These are phyloP conservation scores for Hypomecis atomaria DNA, from an alignment of 2,888 invertebrate species.

Conservation along the genomic window DNA sequence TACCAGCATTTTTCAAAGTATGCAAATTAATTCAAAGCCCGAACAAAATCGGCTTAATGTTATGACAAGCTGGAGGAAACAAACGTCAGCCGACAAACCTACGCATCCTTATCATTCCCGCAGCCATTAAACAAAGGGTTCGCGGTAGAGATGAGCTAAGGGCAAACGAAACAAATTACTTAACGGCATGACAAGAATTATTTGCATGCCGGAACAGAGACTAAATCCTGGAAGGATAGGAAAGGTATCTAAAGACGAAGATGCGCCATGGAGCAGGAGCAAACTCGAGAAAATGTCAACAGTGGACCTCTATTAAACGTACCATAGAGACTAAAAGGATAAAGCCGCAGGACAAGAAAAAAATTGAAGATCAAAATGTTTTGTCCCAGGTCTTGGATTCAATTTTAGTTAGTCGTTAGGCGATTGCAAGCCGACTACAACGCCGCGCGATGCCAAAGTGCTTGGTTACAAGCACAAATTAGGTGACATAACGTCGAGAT, in stretches of 20 bases:
- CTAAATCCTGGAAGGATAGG: neutral
- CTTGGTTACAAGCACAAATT: no score
- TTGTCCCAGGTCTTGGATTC: no score
- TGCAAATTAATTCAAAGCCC: slow-evolving; percentile 1
- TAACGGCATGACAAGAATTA: neutral
- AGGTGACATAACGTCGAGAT: no score
- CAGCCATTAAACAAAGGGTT: slow-evolving; percentile 15
- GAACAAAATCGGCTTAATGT: slow-evolving; percentile 4
- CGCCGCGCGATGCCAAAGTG: no score
- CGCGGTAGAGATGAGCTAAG: neutral
- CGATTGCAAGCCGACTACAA: no score
- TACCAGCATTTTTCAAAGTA: neutral
- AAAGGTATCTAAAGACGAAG: neutral
- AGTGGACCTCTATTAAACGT: no score
- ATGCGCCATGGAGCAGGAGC: no score
- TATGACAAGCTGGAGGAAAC: slow-evolving; percentile 8
- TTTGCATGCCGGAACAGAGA: neutral
- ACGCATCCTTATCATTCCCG: slow-evolving; percentile 16
- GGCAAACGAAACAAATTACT: neutral
- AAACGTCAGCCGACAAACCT: slow-evolving; percentile 11
- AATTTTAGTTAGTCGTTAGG: no score
- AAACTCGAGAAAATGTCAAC: no score
- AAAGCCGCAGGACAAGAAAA: no score
- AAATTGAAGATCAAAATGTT: no score
- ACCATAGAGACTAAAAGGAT: no score